A percentile compares a stretch with the other conserved stretches of the same genome.
Conservation (phyloP, 2,113 vertebrate species). For the Gymnogyps californianus region DNA sequence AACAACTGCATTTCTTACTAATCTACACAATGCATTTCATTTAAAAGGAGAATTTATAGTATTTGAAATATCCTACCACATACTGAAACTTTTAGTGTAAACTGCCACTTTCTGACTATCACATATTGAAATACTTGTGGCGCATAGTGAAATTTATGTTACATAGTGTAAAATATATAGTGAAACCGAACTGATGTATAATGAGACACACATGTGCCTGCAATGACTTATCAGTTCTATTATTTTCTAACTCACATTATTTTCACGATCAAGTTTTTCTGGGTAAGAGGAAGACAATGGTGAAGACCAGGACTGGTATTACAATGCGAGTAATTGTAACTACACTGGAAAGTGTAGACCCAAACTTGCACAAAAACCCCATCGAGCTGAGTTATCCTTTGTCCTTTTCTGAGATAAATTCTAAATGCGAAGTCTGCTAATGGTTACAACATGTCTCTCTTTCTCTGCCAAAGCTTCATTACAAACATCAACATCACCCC, state of each 20-base stretch:
- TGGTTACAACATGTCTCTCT: constrained; percentile 11
- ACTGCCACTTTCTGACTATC: constrained; percentile 66
- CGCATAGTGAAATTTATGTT: constrained; percentile 66
- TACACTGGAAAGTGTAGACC: neutral
- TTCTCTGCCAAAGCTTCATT: constrained; percentile 25
- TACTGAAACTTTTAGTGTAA: constrained; percentile 68
- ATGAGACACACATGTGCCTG: constrained; percentile 62
- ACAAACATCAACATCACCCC: neutral
- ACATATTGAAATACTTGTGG: constrained; percentile 66
- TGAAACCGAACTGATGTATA: constrained; percentile 65
- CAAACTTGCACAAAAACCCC: neutral
- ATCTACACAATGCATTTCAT: constrained; percentile 12
- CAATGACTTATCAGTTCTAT: constrained; percentile 60
- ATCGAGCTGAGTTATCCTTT: neutral
- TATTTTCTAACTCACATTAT: constrained; percentile 58
- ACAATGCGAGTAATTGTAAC: no score
- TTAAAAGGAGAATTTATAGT: constrained; percentile 48
- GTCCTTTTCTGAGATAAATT: neutral
- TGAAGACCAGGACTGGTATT: neutral
- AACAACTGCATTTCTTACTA: constrained; percentile 37
- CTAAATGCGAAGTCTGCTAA: neutral
- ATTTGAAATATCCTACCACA: constrained; percentile 59
- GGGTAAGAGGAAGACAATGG: constrained; percentile 29
- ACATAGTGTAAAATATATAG: constrained; percentile 72
- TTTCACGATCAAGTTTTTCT: constrained; percentile 37